A percentile compares a stretch with the other conserved stretches of the same genome.
Conservation (phyloP, 2,797 vertebrate species). For the Mastacembelus armatus region DNA sequence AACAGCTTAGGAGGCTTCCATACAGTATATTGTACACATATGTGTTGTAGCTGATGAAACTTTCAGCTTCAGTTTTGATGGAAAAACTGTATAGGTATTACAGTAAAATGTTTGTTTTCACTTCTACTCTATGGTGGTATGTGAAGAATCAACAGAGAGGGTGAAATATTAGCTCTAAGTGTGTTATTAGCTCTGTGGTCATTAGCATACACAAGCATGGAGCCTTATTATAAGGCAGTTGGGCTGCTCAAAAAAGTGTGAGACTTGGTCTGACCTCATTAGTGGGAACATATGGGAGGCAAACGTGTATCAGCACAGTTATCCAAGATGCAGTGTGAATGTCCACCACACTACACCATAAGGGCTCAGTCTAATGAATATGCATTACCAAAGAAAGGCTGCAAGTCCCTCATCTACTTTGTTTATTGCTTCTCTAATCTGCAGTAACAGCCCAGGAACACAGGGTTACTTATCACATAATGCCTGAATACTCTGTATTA, state of each 20-base stretch:
- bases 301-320: conserved; percentile 62
- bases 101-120: conserved; percentile 11
- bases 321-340: conserved; percentile 67
- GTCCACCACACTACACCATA: conserved; percentile 50
- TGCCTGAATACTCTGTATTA: background rate
- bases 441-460: conserved; percentile 27
- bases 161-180: conserved; percentile 71
- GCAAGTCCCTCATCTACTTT: conserved; percentile 36
- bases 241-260: conserved; percentile 65
- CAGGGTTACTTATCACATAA: conserved; percentile 10
- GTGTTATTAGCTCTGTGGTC: conserved; percentile 75
- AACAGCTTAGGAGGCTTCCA: conserved; percentile 19
- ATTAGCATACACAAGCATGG: conserved; percentile 81
- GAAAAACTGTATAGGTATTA: background rate
- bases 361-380: conserved; percentile 55
- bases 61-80: background rate
- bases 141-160: conserved; percentile 31
- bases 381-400: conserved; percentile 25
- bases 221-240: conserved; percentile 80
- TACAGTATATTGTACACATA: background rate
- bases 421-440: conserved; percentile 43
- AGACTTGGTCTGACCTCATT: conserved; percentile 83
- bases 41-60: conserved; percentile 10
- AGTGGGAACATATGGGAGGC: conserved; percentile 79
- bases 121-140: background rate